Evolutionary conservation across 2,888 invertebrate species (phyloP).

Genomic region (Physocephala rufipes): DNA sequence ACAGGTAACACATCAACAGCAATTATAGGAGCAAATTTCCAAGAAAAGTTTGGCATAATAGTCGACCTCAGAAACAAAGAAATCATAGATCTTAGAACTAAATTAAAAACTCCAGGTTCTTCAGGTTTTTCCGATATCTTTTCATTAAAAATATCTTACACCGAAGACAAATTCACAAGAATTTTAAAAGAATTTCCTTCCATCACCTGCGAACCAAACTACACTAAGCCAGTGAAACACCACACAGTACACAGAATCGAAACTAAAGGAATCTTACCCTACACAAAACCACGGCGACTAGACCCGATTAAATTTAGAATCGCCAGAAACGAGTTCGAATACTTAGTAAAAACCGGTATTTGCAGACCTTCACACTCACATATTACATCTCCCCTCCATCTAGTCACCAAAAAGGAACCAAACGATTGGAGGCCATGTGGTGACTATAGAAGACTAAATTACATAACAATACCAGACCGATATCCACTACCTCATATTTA

Average conservation of each 20-base stretch:
- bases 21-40: slow-evolving; percentile 9
- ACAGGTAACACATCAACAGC: not conserved
- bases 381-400: slow-evolving; percentile 17
- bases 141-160: not conserved
- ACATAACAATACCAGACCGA: not conserved
- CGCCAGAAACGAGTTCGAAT: slow-evolving; percentile 21
- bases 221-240: slow-evolving; percentile 25
- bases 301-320: not conserved
- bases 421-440: slow-evolving; percentile 22
- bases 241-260: slow-evolving; percentile 25
- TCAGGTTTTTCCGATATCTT: slow-evolving; percentile 1
- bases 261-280: slow-evolving; percentile 22
- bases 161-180: slow-evolving; percentile 9
- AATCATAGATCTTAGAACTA: not conserved
- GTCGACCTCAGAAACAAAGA: not conserved
- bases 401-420: slow-evolving; percentile 25
- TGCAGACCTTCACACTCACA: slow-evolving; percentile 11
- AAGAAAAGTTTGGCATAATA: not conserved
- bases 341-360: slow-evolving; percentile 18
- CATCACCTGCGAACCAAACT: slow-evolving; percentile 10
- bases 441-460: slow-evolving; percentile 18
- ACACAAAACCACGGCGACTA: slow-evolving; percentile 13
- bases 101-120: slow-evolving; percentile 1
- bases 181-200: slow-evolving; percentile 17
- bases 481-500: slow-evolving; percentile 25